Conservation (phyloP, 2,797 vertebrate genomes). For the Delichon dasypus region DNA sequence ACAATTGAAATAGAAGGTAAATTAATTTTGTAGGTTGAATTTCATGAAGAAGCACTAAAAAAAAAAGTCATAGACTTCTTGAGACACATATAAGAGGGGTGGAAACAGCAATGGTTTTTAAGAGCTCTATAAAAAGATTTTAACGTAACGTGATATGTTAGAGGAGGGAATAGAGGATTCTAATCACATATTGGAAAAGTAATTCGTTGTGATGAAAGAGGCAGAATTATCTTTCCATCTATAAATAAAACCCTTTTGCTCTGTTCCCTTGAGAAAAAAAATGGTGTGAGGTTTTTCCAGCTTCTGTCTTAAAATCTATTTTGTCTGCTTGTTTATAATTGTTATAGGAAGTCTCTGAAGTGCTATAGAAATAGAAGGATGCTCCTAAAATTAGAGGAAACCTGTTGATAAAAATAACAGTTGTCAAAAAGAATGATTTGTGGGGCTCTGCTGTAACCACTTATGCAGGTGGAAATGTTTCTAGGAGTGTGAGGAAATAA, state of each 20-base stretch:
- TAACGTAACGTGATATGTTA: not conserved
- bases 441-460: not conserved
- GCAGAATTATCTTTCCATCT: not conserved
- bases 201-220: not conserved
- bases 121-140: not conserved
- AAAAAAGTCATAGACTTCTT: not conserved
- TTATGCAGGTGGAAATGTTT: conserved; percentile 29
- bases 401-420: not conserved
- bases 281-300: not conserved
- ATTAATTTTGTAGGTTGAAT: not conserved
- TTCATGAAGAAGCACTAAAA: not conserved
- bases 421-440: conserved; percentile 7
- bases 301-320: not conserved
- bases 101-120: not conserved
- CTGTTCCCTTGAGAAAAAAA: not conserved
- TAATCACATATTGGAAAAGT: not conserved
- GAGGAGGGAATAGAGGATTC: not conserved
- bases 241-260: not conserved
- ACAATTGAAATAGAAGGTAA: not conserved
- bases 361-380: conserved; percentile 30
- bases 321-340: conserved; percentile 9
- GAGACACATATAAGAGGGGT: not conserved
- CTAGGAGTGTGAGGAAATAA: conserved; percentile 40
- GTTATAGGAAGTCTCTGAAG: conserved; percentile 18
- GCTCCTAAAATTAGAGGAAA: conserved; percentile 35